Evolutionary conservation across 1,140 invertebrate species (phyloP).

Genomic region (Sitophilus oryzae): DNA sequence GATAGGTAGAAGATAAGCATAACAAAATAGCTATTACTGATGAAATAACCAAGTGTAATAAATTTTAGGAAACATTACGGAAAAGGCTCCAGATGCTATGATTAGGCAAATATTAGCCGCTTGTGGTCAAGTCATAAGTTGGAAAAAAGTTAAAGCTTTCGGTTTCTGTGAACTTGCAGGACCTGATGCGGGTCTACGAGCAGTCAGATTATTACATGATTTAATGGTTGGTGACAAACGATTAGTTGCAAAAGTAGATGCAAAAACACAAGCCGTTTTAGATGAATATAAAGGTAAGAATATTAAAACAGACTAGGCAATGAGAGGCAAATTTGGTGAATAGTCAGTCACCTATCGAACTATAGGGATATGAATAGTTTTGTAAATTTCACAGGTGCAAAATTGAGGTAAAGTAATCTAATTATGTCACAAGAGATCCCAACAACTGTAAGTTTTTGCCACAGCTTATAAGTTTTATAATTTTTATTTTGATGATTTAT

Average conservation of each 20-base stretch:
- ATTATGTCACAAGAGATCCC: neutral
- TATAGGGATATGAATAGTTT: neutral
- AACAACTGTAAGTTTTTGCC: neutral
- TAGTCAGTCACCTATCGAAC: neutral
- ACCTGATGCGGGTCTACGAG: slow-evolving; percentile 89
- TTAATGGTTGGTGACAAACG: slow-evolving; percentile 90
- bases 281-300: slow-evolving; percentile 83
- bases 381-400: neutral
- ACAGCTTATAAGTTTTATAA: slow-evolving; percentile 3
- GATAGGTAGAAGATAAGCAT: neutral
- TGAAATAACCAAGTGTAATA: neutral
- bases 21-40: neutral
- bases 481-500: slow-evolving; percentile 3
- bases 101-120: slow-evolving; percentile 84
- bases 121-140: slow-evolving; percentile 89
- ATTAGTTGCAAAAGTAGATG: slow-evolving; percentile 95
- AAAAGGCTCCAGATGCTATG: slow-evolving; percentile 91
- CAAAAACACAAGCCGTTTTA: slow-evolving; percentile 90
- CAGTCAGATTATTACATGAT: slow-evolving; percentile 90
- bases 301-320: slow-evolving; percentile 4
- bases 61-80: slow-evolving; percentile 85
- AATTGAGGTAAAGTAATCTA: neutral
- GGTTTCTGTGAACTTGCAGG: slow-evolving; percentile 97
- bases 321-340: neutral
- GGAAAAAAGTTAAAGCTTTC: slow-evolving; percentile 98